Conservation (phyloP, 2,888 invertebrate species). For the Pollenia amentaria region DNA sequence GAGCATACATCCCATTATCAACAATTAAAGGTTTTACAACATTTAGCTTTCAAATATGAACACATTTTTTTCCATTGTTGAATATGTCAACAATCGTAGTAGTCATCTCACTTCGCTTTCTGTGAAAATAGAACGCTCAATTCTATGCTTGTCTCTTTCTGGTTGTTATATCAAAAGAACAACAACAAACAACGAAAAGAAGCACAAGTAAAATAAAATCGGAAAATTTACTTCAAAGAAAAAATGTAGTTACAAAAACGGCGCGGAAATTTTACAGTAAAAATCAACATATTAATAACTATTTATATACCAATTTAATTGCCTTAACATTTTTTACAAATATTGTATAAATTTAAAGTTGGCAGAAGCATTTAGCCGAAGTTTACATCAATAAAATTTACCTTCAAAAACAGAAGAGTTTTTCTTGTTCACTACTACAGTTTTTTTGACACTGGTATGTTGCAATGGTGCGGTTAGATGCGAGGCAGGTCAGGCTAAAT, state of each 20-base stretch:
- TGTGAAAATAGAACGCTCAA: conserved; percentile 45
- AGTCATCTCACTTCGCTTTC: conserved; percentile 14
- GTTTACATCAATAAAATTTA: conserved; percentile 49
- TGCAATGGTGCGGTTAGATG: conserved; percentile 60
- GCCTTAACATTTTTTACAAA: conserved; percentile 71
- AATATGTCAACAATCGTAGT: conserved; percentile 11
- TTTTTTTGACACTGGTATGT: conserved; percentile 61
- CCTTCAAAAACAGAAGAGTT: conserved; percentile 52
- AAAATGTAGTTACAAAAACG: conserved; percentile 71
- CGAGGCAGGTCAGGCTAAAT: conserved; percentile 64
- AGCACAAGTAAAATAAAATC: conserved; percentile 62
- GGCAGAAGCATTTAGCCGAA: conserved; percentile 8
- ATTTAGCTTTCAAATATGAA: conserved; percentile 14
- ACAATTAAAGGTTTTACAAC: neutral
- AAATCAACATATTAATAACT: conserved; percentile 51
- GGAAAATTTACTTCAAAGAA: conserved; percentile 71
- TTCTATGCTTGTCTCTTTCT: conserved; percentile 40
- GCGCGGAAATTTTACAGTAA: conserved; percentile 70
- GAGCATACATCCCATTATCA: neutral
- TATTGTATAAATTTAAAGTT: conserved; percentile 53
- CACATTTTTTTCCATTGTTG: conserved; percentile 52
- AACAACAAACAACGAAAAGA: conserved; percentile 71
- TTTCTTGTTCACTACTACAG: conserved; percentile 43
- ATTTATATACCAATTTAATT: conserved; percentile 57
- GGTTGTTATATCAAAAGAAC: conserved; percentile 65